Evolutionary conservation across 2,113 vertebrate genomes (phyloP), one percentile per base, ranked within the genome.

Genomic region (Xyliphius kryptos): DNA sequence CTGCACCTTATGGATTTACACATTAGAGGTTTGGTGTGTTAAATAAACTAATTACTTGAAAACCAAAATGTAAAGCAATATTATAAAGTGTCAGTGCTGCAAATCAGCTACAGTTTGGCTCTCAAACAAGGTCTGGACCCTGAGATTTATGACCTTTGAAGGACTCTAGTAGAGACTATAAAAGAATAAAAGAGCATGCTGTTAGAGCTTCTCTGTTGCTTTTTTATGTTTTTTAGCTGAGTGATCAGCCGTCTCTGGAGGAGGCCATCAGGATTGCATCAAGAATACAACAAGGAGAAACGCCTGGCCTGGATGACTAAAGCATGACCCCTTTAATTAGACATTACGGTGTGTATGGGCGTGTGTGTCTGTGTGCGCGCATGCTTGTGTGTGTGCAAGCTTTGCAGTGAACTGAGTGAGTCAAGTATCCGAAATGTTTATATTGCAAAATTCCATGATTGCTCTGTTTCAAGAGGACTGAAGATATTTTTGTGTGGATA

Each of bases 201-300:
- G 7, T 32, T 32, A 32, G 26, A 32, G 26, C n/a, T n/a, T 32
- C 7, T 32, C 26, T 32, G 26, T 32, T 32, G 26, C 4, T 32
- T 6, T 32, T 32, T 32, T 32, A 3, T 48, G 67, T 56, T 43
- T 38, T 38, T 16, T 76, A 98, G 96, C 91, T 98, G 54, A 93
- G 91, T 79, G 96, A 98, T 76, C 93, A 96, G 74, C 95, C 93
- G 53, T 97, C 96, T 20, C 80, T 98, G 80, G 96, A 98, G 84
- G 96, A 98, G 90, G 96, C 96, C 83, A 98, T 98, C 80, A 89
- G 95, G 85, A 97, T 98, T 90, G 96, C 95, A 61, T 98, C 96
- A 56, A 89, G 95, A 81, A 98, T 98, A 90, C 95, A 98, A 55
- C 96, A 97, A 78, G 95, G 96, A 73, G 96, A 98, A 80, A 93